Base-by-base conservation (phyloP, 2,888 invertebrate genomes). In the Euspilapteryx auroguttella region DNA sequence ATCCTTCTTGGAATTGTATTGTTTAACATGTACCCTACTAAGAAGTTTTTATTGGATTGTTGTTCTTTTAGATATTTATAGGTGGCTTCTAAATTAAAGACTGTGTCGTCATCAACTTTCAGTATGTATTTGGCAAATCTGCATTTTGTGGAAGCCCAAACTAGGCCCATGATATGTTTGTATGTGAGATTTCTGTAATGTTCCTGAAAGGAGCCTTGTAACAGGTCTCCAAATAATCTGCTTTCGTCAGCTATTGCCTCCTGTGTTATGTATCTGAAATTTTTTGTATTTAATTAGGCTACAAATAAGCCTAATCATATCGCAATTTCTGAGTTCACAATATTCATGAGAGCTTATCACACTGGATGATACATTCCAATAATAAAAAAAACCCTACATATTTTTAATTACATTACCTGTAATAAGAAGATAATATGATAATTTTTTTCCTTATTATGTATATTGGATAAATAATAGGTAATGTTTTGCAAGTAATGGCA, bases 21-120 rank as follows among this genome's bases (percentile, higher is more conserved):
- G 28, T 78, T 79, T 21, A 89, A 53, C 38, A 85, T 71, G 44
- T 85, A 87, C 2, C 90, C 90, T 35, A 83, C 78, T 9, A 89
- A 34, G 6, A 61, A 36, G 14, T 47, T 37, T 11, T 49, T 40
- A 15, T 44, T 32, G 31, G 37, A 34, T 10, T 45, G 38, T n/a
- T 45, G 27, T 6, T 34, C 37, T 29, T 33, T 35, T 3, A 68
- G 33, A 21, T 52, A 41, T 20, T 46, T 35, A 29, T 54, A 40
- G 25, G 52, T 55, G 36, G 78, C 77, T 39, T 81, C 81, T 13
- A 89, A 55, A 54, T 89, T 84, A 11, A 86, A 79, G 3, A 87
- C 82, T 25, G 85, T 86, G 45, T 91, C 91, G 49, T 91, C 90
- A 48, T 92, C 91, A 57, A 87, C 82, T 78, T 92, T 92, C 15